Evolutionary conservation across 1,140 invertebrate genomes (phyloP).

Genomic region (Frieseomelitta varia): DNA sequence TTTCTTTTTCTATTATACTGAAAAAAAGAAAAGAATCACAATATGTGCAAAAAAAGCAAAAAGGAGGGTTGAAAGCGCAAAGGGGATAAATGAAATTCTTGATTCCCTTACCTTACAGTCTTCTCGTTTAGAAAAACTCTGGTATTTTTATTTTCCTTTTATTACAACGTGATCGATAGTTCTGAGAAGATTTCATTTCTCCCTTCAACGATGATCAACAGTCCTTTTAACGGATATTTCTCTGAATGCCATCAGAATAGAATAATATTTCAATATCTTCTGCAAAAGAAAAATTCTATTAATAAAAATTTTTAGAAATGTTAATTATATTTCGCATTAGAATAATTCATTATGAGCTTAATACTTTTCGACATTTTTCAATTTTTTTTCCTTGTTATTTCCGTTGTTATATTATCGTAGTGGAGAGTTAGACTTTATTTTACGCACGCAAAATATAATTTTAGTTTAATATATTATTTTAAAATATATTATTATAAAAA

Average conservation of each 20-base stretch:
- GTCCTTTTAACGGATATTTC: background rate
- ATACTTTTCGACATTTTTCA: background rate
- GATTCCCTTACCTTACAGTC: background rate
- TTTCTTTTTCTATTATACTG: background rate
- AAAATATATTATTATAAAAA: too few relatives aligned
- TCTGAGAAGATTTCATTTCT: conserved; percentile 12
- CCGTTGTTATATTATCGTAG: background rate
- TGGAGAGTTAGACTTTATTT: too few relatives aligned
- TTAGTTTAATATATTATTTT: background rate
- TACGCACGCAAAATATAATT: background rate
- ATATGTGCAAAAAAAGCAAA: background rate
- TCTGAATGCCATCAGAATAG: background rate
- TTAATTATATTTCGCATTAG: background rate
- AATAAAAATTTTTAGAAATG: background rate
- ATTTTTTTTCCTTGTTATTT: background rate
- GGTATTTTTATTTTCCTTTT: background rate
- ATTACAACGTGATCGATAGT: background rate
- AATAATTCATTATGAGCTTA: too few relatives aligned
- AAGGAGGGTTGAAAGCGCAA: background rate
- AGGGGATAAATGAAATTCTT: conserved; percentile 25
- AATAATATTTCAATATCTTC: background rate
- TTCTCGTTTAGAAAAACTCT: background rate
- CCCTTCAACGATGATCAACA: too few relatives aligned
- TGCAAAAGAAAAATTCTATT: background rate
- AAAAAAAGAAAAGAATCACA: background rate